Conservation (phyloP, 2,888 invertebrate species). For the Parascotia fuliginaria region DNA sequence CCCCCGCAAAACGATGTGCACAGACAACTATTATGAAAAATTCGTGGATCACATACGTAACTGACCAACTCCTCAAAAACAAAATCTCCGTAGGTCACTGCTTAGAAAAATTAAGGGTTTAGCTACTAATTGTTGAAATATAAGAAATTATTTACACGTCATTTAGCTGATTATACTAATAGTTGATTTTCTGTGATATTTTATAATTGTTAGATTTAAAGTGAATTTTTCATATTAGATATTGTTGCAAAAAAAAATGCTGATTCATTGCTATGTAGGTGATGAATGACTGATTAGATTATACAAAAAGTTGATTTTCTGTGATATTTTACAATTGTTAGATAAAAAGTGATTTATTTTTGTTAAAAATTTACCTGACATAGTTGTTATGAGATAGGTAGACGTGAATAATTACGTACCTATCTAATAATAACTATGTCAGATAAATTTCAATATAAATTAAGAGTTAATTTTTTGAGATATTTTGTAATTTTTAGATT, state of each 20-base stretch:
- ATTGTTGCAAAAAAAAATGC: not conserved
- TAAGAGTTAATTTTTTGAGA: no score
- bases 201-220: not conserved
- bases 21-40: slow-evolving; percentile 1
- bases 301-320: slow-evolving; percentile 1
- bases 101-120: slow-evolving; percentile 7
- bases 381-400: no score
- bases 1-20: slow-evolving; percentile 8
- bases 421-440: no score
- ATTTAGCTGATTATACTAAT: not conserved
- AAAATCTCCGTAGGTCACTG: slow-evolving; percentile 9
- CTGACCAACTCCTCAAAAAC: slow-evolving; percentile 8
- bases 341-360: not conserved
- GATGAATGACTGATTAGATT: not conserved
- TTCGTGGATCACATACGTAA: slow-evolving; percentile 8
- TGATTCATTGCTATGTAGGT: not conserved
- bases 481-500: not conserved
- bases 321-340: slow-evolving; percentile 1
- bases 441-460: no score
- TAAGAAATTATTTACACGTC: not conserved
- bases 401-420: no score
- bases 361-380: no score
- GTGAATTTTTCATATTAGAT: not conserved
- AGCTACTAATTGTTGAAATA: no score
- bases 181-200: not conserved